Percentiles rank a stretch among this genome's conserved stretches.
These are phyloP conservation scores for cat (Felis catus) DNA, from an alignment of 2,113 vertebrate genomes.

Conservation along the genomic window F.catus_Fca126_mat1.0 CM031412.1:79805501-79806000, in stretches of 20 bases:
- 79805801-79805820: slow-evolving; percentile 55
- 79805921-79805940: neutral
- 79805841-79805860: slow-evolving; percentile 67
- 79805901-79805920: neutral
- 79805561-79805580: slow-evolving; percentile 65
- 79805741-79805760: slow-evolving; percentile 76
- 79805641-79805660: slow-evolving; percentile 62
- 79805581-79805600: slow-evolving; percentile 76
- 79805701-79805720: slow-evolving; percentile 69
- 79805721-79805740: slow-evolving; percentile 74
- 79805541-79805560: slow-evolving; percentile 71
- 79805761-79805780: slow-evolving; percentile 69
- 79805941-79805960: neutral
- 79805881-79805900: rapidly evolving
- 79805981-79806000: rapidly evolving
- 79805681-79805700: slow-evolving; percentile 76
- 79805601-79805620: slow-evolving; percentile 80
- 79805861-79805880: neutral
- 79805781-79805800: slow-evolving; percentile 63
- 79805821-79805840: slow-evolving; percentile 18
- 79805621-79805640: slow-evolving; percentile 80
- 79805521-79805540: slow-evolving; percentile 10
- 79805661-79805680: slow-evolving; percentile 74
- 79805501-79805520: neutral
- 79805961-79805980: neutral